Evolutionary conservation across 2,888 invertebrate species (phyloP).

Genomic region (Chrysotoxum bicinctum): DNA sequence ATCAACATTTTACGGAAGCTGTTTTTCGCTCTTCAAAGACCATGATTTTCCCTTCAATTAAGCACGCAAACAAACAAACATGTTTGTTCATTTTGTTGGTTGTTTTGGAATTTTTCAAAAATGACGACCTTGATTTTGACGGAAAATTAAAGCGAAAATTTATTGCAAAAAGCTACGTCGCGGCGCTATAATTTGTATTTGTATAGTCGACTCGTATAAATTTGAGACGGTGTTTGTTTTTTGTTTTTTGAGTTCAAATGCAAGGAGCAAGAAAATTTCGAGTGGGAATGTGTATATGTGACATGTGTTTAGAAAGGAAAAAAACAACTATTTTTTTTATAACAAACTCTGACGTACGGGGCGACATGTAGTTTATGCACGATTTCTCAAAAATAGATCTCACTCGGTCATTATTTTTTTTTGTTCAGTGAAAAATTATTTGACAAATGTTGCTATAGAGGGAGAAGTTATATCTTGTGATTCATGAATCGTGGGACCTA

Average conservation of each 20-base stretch:
- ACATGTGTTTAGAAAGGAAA: neutral
- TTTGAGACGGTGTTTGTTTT: neutral
- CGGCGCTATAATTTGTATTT: conserved; percentile 43
- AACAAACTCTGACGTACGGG: conserved; percentile 36
- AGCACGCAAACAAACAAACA: conserved; percentile 30
- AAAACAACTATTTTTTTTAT: conserved; percentile 27
- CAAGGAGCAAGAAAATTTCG: conserved; percentile 20
- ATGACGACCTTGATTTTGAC: conserved; percentile 50
- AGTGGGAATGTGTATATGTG: neutral
- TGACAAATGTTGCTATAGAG: neutral
- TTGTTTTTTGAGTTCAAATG: conserved; percentile 6
- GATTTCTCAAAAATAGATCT: conserved; percentile 39
- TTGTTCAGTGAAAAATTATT: neutral
- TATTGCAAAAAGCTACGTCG: conserved; percentile 19
- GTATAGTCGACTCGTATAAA: neutral
- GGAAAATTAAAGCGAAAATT: conserved; percentile 31
- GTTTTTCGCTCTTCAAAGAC: neutral
- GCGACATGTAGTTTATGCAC: conserved; percentile 10
- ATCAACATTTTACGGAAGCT: conserved; percentile 39
- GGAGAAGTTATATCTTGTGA: neutral
- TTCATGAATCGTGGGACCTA: neutral
- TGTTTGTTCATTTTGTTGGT: conserved; percentile 27
- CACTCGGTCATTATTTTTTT: conserved; percentile 10
- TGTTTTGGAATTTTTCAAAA: conserved; percentile 28
- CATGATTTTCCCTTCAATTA: conserved; percentile 29